These are phyloP conservation scores for Abscondita cerata DNA, from an alignment of 2,888 invertebrate genomes.

Conservation along the genomic window DNA sequence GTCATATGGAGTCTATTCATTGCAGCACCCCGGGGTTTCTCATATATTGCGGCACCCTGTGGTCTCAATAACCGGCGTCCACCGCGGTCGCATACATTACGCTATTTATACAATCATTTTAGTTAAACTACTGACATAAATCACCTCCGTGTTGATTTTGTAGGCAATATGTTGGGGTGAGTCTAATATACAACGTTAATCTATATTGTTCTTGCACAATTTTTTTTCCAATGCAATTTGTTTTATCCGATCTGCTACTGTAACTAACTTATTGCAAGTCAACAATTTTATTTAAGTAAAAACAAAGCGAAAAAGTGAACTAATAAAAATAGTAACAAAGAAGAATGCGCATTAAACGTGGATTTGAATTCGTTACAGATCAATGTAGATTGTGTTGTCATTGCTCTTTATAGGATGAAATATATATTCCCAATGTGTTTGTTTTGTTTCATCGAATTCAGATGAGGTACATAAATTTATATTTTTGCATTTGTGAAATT, in stretches of 20 bases:
- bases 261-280: slow-evolving; percentile 23
- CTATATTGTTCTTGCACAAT: slow-evolving; percentile 17
- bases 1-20: slow-evolving; percentile 39
- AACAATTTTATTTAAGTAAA: no score
- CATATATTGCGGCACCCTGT: slow-evolving; percentile 45
- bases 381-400: slow-evolving; percentile 48
- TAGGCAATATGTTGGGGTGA: slow-evolving; percentile 36
- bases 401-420: slow-evolving; percentile 36
- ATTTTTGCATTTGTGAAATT: no score
- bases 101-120: slow-evolving; percentile 41
- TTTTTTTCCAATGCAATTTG: slow-evolving; percentile 1
- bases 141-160: slow-evolving; percentile 46
- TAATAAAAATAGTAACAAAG: slow-evolving; percentile 29
- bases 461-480: slow-evolving; percentile 19
- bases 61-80: slow-evolving; percentile 43
- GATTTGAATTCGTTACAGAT: slow-evolving; percentile 49
- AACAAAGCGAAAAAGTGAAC: slow-evolving; percentile 40
- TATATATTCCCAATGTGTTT: slow-evolving; percentile 32
- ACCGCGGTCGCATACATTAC: slow-evolving; percentile 42
- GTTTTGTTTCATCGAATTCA: slow-evolving; percentile 27
- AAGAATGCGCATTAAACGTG: slow-evolving; percentile 45
- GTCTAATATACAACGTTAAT: slow-evolving; percentile 31
- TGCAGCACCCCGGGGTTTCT: slow-evolving; percentile 39
- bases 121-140: slow-evolving; percentile 44
- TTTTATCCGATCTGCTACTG: neutral